Percentiles rank a stretch among this genome's conserved stretches.
phyloP scores from a whole-genome alignment of 2,888 invertebrate species.

The Andricus quercusramuli region DNA sequence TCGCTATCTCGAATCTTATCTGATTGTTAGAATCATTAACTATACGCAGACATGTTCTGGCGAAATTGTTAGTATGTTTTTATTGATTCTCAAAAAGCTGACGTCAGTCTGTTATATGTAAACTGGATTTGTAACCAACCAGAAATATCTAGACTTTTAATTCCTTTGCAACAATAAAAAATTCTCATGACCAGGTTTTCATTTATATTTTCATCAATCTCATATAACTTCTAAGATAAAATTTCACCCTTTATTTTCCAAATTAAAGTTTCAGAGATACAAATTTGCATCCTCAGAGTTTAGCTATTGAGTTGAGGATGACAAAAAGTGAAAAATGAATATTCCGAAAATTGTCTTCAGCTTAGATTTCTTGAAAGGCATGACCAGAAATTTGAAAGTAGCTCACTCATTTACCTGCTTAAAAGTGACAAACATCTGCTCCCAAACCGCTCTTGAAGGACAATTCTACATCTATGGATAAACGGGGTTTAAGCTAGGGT shows the following conservation, averaged over 20 bases:
- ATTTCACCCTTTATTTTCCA: not conserved
- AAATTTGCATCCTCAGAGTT: not conserved
- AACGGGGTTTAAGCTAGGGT: conserved; percentile 5
- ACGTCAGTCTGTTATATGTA: not conserved
- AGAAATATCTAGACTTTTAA: not conserved
- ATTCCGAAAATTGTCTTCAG: not conserved
- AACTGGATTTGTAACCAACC: not conserved
- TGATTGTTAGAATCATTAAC: not conserved
- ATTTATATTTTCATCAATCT: too few relatives aligned
- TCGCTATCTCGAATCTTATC: not conserved
- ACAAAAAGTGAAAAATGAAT: not conserved
- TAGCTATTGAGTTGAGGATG: not conserved
- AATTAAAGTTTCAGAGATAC: not conserved
- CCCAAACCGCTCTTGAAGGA: not conserved
- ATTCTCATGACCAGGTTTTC: not conserved
- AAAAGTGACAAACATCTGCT: not conserved
- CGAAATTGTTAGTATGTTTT: not conserved
- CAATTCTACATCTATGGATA: not conserved
- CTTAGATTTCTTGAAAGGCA: not conserved
- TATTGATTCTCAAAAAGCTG: not conserved
- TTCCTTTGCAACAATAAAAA: not conserved
- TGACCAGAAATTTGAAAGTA: not conserved
- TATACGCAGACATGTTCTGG: not conserved
- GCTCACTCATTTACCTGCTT: not conserved
- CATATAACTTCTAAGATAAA: not conserved